Conservation (phyloP, 1,140 invertebrate species). For the Sarcophaga bullata region DNA sequence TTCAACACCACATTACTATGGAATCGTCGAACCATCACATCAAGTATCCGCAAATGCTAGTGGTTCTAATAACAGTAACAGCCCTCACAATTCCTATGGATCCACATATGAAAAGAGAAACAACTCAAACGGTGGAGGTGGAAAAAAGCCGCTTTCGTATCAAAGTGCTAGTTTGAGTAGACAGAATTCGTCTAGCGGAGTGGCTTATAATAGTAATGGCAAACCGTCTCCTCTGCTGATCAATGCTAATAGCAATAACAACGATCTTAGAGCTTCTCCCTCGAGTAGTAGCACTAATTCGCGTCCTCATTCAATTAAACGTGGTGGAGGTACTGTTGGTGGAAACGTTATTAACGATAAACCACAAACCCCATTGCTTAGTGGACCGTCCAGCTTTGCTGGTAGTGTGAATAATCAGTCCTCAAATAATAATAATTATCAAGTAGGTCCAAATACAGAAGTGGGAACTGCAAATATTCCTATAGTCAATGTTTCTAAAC, state of each 20-base stretch:
- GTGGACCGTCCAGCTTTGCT: conserved; percentile 53
- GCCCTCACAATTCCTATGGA: conserved; percentile 35
- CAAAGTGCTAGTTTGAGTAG: conserved; percentile 51
- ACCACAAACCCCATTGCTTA: conserved; percentile 55
- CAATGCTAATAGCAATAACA: conserved; percentile 49
- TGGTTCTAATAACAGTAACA: conserved; percentile 31
- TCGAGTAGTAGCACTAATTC: conserved; percentile 45
- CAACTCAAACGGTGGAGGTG: conserved; percentile 45
- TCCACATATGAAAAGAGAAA: conserved; percentile 59
- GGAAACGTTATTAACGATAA: conserved; percentile 47
- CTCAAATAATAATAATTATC: conserved; percentile 33
- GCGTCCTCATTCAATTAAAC: conserved; percentile 55
- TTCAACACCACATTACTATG: conserved; percentile 59
- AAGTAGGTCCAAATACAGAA: background rate
- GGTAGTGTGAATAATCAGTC: conserved; percentile 28
- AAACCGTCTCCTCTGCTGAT: conserved; percentile 55
- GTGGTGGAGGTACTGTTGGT: conserved; percentile 41
- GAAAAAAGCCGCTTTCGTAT: conserved; percentile 44
- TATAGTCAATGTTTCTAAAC: conserved; percentile 51
- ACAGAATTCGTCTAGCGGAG: conserved; percentile 53
- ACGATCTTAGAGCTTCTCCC: conserved; percentile 59
- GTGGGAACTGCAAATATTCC: conserved; percentile 12
- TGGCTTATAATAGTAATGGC: conserved; percentile 52
- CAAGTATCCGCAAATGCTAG: conserved; percentile 47
- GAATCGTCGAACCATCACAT: conserved; percentile 47